phyloP scores from a whole-genome alignment of 2,113 vertebrate species.

The Ondatra zibethicus region DNA sequence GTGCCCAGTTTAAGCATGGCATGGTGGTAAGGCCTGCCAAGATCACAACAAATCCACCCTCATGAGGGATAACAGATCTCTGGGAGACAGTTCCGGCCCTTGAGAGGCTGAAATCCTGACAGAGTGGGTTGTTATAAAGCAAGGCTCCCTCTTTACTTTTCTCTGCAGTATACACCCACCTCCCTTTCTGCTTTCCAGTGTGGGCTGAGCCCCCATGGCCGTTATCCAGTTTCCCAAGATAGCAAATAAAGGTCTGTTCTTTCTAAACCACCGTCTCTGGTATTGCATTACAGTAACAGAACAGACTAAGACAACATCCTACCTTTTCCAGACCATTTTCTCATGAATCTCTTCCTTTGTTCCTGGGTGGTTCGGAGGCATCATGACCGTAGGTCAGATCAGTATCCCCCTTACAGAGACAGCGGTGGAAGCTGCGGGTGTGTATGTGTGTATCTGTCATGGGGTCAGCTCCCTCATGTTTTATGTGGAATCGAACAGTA shows the following conservation, averaged over 20 bases:
- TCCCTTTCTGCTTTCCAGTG: not conserved
- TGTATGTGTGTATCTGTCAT: not conserved
- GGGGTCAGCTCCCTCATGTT: not conserved
- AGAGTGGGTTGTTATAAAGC: not conserved
- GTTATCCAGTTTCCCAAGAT: not conserved
- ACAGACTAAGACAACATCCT: not conserved
- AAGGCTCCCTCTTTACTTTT: not conserved
- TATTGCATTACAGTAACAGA: not conserved
- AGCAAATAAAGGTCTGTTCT: not conserved
- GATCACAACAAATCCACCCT: not conserved
- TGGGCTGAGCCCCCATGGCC: not conserved
- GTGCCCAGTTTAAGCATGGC: not conserved
- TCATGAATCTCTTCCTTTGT: not conserved
- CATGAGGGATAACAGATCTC: not conserved
- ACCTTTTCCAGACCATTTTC: not conserved
- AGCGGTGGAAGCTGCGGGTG: accelerated
- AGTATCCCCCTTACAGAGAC: not conserved
- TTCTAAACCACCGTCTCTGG: not conserved
- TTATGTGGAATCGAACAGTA: not conserved
- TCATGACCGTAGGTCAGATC: not conserved
- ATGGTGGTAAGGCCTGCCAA: not conserved
- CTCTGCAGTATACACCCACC: not conserved
- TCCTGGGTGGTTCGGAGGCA: not conserved
- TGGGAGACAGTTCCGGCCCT: not conserved
- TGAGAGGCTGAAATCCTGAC: not conserved